phyloP scores from a whole-genome alignment of 2,113 vertebrate species.

The Gadus chalcogrammus region DNA sequence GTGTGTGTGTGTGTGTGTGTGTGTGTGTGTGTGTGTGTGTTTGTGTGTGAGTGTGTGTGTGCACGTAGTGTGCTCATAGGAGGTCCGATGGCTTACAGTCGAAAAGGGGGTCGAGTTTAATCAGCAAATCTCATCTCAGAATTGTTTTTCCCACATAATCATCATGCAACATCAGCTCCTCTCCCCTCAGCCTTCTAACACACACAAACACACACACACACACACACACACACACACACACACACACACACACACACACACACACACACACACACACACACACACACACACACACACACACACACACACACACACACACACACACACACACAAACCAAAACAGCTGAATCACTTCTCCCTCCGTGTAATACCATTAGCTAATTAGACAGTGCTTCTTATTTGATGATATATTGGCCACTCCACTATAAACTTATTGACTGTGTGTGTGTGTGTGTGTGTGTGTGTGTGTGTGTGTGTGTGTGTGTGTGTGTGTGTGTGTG shows the following conservation, averaged over 20 bases:
- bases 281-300: conserved; percentile 1
- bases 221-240: not conserved
- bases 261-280: not conserved
- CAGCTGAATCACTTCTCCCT: conserved; percentile 14
- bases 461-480: conserved; percentile 6
- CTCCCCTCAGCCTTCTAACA: not conserved
- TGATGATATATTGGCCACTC: conserved; percentile 27
- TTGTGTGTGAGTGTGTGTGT: not conserved
- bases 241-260: conserved; percentile 18
- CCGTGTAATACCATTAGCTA: conserved; percentile 40
- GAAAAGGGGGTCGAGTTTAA: too few relatives aligned
- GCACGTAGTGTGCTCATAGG: not conserved
- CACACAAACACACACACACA: conserved; percentile 7
- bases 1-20: not conserved
- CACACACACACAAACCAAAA: not conserved
- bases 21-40: not conserved
- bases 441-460: conserved; percentile 11
- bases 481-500: not conserved
- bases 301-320: conserved; percentile 18
- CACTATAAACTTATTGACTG: conserved; percentile 7
- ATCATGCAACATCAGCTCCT: too few relatives aligned
- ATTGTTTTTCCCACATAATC: too few relatives aligned
- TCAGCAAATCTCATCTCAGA: too few relatives aligned
- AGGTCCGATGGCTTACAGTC: not conserved
- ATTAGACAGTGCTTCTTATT: conserved; percentile 43